Percentiles rank a stretch among this genome's conserved stretches.
These are phyloP conservation scores for Turnix velox DNA, from an alignment of 2,113 vertebrate species.

Conservation along the genomic window DNA sequence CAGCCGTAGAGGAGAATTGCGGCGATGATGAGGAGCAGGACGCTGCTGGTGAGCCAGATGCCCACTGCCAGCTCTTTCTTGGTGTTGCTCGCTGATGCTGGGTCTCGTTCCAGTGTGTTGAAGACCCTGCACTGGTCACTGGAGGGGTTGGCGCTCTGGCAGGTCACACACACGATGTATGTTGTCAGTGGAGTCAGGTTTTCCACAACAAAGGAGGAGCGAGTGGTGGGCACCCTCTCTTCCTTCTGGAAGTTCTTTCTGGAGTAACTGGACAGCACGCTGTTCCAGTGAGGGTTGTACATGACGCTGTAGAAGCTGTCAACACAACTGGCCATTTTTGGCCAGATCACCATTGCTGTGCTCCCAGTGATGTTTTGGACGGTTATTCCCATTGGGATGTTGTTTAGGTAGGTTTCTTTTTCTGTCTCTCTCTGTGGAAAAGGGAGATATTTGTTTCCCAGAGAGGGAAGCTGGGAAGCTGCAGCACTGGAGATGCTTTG, in stretches of 20 bases:
- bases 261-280: slow-evolving; percentile 76
- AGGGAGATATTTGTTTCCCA: not conserved
- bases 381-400: slow-evolving; percentile 69
- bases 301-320: slow-evolving; percentile 89
- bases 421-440: not conserved
- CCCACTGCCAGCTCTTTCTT: slow-evolving; percentile 81
- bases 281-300: slow-evolving; percentile 88
- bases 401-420: not conserved
- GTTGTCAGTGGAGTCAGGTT: slow-evolving; percentile 83
- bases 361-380: slow-evolving; percentile 82
- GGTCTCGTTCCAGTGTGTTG: slow-evolving; percentile 71
- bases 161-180: slow-evolving; percentile 85
- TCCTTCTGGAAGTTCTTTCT: slow-evolving; percentile 82
- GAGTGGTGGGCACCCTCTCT: slow-evolving; percentile 81
- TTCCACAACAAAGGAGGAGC: slow-evolving; percentile 75
- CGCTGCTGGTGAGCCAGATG: slow-evolving; percentile 84
- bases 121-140: slow-evolving; percentile 84
- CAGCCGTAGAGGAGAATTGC: slow-evolving; percentile 81
- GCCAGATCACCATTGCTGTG: slow-evolving; percentile 81
- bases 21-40: slow-evolving; percentile 79
- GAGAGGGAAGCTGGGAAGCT: not conserved
- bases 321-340: slow-evolving; percentile 66
- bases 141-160: slow-evolving; percentile 80
- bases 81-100: slow-evolving; percentile 29
- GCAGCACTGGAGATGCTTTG: not conserved